Evolutionary conservation across 2,113 vertebrate genomes (phyloP), one percentile per base, ranked within the genome.

Genomic region (Chloropsis hardwickii): DNA sequence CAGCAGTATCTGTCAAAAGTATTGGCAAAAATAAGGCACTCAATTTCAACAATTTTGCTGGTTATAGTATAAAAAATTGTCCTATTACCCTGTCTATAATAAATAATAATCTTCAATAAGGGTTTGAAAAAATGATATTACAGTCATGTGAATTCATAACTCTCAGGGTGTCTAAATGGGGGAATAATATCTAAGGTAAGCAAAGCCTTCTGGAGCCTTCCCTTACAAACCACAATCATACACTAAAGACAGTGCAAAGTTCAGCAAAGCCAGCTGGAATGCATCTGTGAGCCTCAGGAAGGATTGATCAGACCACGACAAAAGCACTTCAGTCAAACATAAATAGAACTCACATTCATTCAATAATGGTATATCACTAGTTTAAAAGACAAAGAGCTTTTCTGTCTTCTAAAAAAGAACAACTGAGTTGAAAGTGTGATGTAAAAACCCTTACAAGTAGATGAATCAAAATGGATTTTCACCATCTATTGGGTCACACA

Each of bases 341-440:
- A 81, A 79, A 85, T 28, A 93, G 47, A 92, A 27, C 66, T 89
- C 78, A 69, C 44, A 53, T 64, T 84, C 9, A 0, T 71, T 94
- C 83, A 81, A 39, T 72, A 94, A 60, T 42, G 39, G 31, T 37
- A 57, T 60, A 48, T 48, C 40, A 48, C 31, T 45, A 18, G 18
- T 67, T 89, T 89, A 79, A 91, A 92, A 92, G 60, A 91, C 29
- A 62, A 86, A 83, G 73, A 58, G 37, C 7, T 78, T 94, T 84
- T 66, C 40, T 86, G 15, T 74, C 48, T 86, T 56, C 70, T 39
- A 15, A 79, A 85, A 84, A 79, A 71, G 23, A 83, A 19, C 20
- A 47, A n/a, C 40, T 65, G 18, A 2, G 0, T 53, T 90, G 28
- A 53, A 85, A 90, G 50, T 50, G 42, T 45, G 58, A 88, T 66